Percentiles rank a stretch among this genome's conserved stretches.
Conservation (phyloP, 2,888 invertebrate genomes). For the Agrotis exclamationis region DNA sequence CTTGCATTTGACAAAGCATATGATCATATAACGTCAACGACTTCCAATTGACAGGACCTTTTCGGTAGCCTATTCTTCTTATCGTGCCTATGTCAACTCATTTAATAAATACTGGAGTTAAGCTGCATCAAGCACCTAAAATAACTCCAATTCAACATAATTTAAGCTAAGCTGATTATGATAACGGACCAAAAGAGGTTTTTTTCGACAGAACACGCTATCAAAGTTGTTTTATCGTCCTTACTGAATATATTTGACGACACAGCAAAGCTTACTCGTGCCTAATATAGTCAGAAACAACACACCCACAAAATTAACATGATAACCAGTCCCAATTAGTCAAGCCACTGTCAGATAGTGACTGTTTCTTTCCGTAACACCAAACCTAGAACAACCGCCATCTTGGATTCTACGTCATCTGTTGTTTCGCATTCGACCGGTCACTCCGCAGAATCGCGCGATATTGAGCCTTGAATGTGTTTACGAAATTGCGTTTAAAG, state of each 20-base stretch:
- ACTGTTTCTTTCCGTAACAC: not conserved
- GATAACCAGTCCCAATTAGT: slow-evolving; percentile 5
- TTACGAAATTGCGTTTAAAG: slow-evolving; percentile 54
- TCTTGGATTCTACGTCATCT: slow-evolving; percentile 52
- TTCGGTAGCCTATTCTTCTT: no score
- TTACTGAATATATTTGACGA: no score
- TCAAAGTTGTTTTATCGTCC: not conserved
- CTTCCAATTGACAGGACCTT: no score
- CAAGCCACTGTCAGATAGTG: not conserved
- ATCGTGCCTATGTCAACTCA: no score
- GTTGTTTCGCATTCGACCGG: slow-evolving; percentile 47
- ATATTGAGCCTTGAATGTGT: slow-evolving; percentile 62
- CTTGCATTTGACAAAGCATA: no score
- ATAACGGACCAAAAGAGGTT: not conserved
- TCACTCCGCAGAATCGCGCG: slow-evolving; percentile 50
- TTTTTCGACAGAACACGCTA: not conserved
- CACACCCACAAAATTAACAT: slow-evolving; percentile 40
- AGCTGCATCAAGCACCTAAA: no score
- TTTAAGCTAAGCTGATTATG: no score
- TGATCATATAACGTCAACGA: no score
- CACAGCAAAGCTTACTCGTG: not conserved
- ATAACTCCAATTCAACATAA: no score
- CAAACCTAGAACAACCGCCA: slow-evolving; percentile 19
- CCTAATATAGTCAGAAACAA: not conserved
- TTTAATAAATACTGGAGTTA: no score